Conservation (phyloP, 2,797 vertebrate species). For the Hyperoplus immaculatus region DNA sequence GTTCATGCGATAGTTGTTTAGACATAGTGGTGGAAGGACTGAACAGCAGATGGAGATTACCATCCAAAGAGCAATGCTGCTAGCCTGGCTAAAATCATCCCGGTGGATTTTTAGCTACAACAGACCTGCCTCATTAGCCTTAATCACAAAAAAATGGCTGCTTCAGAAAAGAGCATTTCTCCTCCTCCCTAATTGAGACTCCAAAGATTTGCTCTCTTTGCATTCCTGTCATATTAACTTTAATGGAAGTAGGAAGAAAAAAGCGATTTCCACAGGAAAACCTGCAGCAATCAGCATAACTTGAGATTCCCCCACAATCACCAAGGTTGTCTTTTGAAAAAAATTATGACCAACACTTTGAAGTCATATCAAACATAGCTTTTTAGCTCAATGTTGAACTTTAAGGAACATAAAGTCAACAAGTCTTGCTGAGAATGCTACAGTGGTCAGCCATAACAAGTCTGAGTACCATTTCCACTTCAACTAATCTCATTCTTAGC, state of each 20-base stretch:
- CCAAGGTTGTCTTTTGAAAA: neutral
- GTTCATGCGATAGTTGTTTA: no score
- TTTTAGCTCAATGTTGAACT: neutral
- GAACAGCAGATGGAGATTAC: neutral
- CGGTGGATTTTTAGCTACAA: slow-evolving; percentile 11
- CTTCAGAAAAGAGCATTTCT: slow-evolving; percentile 6
- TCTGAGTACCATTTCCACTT: neutral
- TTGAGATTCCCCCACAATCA: neutral
- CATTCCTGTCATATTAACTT: slow-evolving; percentile 39
- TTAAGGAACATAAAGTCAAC: neutral
- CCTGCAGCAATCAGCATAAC: slow-evolving; percentile 41
- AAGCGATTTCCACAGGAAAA: slow-evolving; percentile 11
- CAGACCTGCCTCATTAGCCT: slow-evolving; percentile 26
- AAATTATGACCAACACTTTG: neutral
- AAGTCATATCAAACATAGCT: neutral
- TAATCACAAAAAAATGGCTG: slow-evolving; percentile 11
- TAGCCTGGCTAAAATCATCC: neutral
- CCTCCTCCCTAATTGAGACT: slow-evolving; percentile 43
- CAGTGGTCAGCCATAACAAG: slow-evolving; percentile 11
- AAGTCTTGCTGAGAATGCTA: neutral
- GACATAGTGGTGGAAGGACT: neutral
- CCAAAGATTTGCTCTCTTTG: slow-evolving; percentile 50
- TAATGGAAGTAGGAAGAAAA: slow-evolving; percentile 2
- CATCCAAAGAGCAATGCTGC: neutral
- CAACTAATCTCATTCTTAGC: no score